Base-by-base conservation (phyloP, 2,797 vertebrate species). In the Melanotaenia nigrans region DNA sequence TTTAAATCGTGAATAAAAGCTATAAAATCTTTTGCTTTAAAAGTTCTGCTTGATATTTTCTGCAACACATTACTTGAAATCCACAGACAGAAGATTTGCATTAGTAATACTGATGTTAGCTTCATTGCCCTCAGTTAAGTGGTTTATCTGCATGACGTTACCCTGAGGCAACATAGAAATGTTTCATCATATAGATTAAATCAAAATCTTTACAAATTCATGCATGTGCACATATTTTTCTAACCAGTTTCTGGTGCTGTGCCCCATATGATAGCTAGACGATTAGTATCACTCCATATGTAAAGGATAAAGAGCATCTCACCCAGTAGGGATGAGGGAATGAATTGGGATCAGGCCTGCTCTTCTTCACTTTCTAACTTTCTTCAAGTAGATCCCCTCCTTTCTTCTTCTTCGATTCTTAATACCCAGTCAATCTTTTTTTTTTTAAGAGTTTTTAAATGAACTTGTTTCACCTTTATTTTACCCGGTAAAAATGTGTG, bases 1-100 rank as follows among this genome's bases (percentile, higher is more conserved):
- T 51, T n/a, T 36, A 47, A n/a, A 59, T 61, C 7, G 32, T 6
- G 40, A 69, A 66, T 71, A 62, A 72, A 55, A 45, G 4, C 22
- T 36, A 10, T 7, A 30, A 14, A 55, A 18, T 49, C 11, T 16
- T 51, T 38, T 16, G 22, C 38, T 54, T 65, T 28, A 32, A 53
- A 14, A 25, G 24, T 58, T 58, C 14, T 62, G 32, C 9, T 10
- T 22, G 22, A 18, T 35, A 38, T 18, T 35, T n/a, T 24, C 6
- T 58, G 28, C 54, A 5, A 28, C 20, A 22, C 36, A 28, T 45
- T 1, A 14, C 25, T 67, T 47, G 33, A 16, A 22, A 45, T 24
- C 13, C 22, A 7, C 20, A 33, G 16, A 25, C 7, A 3, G 11
- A 32, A 30, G 24, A 18, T 56, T 20, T 18, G 47, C 47, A 49